phyloP scores from a whole-genome alignment of 2,888 invertebrate species.

The Brachyptera risi region DNA sequence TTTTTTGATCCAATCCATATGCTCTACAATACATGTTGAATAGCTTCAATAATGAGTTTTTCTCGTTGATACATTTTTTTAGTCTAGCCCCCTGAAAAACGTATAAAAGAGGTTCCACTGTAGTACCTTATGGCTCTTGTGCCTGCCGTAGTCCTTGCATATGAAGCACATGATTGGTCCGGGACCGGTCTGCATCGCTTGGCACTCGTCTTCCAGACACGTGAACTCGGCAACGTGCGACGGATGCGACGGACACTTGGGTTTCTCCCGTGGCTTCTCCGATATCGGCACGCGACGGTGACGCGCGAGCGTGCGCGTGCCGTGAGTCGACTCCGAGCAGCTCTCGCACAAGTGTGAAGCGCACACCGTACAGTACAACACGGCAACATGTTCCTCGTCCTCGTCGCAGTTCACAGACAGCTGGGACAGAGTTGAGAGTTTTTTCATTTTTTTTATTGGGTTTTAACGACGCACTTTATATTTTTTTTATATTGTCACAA shows the following conservation, averaged over 20 bases:
- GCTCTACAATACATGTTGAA: too few species aligned
- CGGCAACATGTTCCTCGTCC: conserved; percentile 51
- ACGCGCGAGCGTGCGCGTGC: conserved; percentile 50
- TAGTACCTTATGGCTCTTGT: conserved; percentile 53
- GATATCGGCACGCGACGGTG: conserved; percentile 51
- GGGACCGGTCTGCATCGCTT: conserved; percentile 36
- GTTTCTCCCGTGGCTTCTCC: conserved; percentile 53
- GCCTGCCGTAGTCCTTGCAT: conserved; percentile 55
- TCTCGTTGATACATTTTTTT: too few species aligned
- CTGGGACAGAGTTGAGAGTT: conserved; percentile 41
- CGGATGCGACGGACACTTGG: conserved; percentile 51
- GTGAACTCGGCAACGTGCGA: conserved; percentile 54
- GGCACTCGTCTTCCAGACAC: conserved; percentile 52
- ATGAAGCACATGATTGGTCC: conserved; percentile 55
- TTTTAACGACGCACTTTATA: background rate
- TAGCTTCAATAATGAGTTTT: too few species aligned
- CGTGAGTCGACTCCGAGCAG: conserved; percentile 51
- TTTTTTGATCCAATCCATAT: too few species aligned
- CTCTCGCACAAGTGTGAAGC: conserved; percentile 52
- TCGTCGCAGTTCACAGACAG: conserved; percentile 51
- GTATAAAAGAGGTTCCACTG: too few species aligned
- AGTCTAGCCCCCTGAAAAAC: too few species aligned
- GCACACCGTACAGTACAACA: conserved; percentile 54
- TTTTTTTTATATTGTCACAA: background rate
- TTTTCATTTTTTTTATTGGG: too few species aligned